These are phyloP conservation scores for Monochamus saltuarius DNA, from an alignment of 1,140 invertebrate genomes.

Conservation along the genomic window DNA sequence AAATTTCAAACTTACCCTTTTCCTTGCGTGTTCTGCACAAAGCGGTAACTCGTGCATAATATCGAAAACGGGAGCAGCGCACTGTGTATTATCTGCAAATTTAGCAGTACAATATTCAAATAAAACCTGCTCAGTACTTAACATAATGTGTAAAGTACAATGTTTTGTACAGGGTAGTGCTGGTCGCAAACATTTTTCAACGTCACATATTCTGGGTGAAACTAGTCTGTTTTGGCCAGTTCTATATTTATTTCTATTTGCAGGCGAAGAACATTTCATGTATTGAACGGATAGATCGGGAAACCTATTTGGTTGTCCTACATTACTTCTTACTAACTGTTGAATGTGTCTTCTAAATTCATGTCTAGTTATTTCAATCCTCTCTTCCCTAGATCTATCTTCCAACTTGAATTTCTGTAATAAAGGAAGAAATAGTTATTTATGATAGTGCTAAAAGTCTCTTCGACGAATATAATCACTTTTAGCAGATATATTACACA, in stretches of 20 bases:
- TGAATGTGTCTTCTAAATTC: constrained; percentile 47
- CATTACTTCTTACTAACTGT: constrained; percentile 45
- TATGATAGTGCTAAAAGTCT: background rate
- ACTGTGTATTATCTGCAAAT: constrained; percentile 84
- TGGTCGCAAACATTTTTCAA: constrained; percentile 57
- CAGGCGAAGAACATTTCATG: background rate
- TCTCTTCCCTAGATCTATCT: constrained; percentile 48
- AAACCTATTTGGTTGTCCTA: constrained; percentile 39
- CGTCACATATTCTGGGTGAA: constrained; percentile 37
- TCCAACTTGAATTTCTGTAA: constrained; percentile 48
- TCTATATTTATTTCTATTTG: constrained; percentile 10
- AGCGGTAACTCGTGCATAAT: constrained; percentile 80
- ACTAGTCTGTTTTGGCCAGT: constrained; percentile 34
- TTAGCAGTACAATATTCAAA: constrained; percentile 89
- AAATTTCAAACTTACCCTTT: constrained; percentile 55
- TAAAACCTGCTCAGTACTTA: constrained; percentile 82
- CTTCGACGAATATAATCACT: too few species aligned
- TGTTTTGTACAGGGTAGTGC: constrained; percentile 82
- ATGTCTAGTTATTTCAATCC: constrained; percentile 49
- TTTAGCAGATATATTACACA: too few species aligned
- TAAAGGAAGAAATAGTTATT: background rate
- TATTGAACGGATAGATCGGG: constrained; percentile 22
- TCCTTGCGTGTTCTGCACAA: constrained; percentile 78
- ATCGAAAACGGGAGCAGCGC: constrained; percentile 84
- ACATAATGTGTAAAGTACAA: constrained; percentile 83